Percentiles rank a stretch among this genome's conserved stretches.
These are phyloP conservation scores for Labeo calbasu DNA, from an alignment of 2,797 vertebrate genomes.

Conservation along the genomic window DNA sequence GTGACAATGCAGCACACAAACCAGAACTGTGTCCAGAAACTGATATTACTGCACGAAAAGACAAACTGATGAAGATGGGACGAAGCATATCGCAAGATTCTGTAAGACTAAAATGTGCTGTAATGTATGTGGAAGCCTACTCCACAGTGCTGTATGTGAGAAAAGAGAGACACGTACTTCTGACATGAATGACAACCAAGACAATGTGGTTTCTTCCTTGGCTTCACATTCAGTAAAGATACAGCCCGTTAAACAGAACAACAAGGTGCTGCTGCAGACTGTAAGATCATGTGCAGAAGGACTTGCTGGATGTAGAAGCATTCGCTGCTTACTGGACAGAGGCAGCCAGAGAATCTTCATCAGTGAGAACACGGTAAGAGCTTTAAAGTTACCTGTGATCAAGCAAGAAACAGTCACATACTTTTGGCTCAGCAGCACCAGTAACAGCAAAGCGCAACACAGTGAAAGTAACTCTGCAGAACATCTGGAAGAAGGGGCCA, in stretches of 20 bases:
- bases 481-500: background rate
- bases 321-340: background rate
- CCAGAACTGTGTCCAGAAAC: too few species aligned
- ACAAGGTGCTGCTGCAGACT: background rate
- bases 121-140: background rate
- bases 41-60: too few species aligned
- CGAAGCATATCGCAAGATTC: slow-evolving; percentile 26
- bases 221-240: background rate
- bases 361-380: background rate
- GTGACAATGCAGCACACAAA: too few species aligned
- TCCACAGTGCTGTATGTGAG: background rate
- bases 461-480: background rate
- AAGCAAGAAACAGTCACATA: background rate
- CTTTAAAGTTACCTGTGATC: background rate
- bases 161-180: background rate
- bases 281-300: background rate
- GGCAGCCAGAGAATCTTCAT: background rate
- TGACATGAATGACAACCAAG: background rate
- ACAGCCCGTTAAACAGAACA: background rate
- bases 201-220: background rate
- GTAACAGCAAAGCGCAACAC: background rate
- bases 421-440: background rate
- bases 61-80: too few species aligned
- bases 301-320: background rate
- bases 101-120: slow-evolving; percentile 38